Evolutionary conservation across 2,888 invertebrate genomes (phyloP), one percentile per base, ranked within the genome.

Genomic region (Galerucella calmariensis): DNA sequence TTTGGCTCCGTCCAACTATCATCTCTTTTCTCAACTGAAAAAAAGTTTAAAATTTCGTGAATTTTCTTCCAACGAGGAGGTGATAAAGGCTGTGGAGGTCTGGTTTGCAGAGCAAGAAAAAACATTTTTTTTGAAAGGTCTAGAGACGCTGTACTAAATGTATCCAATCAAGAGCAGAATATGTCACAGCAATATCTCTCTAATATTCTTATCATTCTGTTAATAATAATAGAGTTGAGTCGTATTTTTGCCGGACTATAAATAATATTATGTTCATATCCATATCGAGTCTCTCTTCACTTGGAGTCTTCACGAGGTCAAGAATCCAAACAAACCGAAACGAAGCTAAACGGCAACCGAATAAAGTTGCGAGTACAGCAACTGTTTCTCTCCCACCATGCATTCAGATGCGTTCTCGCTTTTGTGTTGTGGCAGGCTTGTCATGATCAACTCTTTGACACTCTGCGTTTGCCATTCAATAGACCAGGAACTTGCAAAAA

Each of bases 231-330:
- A 12, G 14, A 48, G 48, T 11, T 48, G 2, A 12, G 48, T 48
- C 11, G 14, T 14, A 48, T 5, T 48, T 77, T 75, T 77, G 70
- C 76, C 75, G 71, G 80, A 78, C 81, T 79, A 79, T 78, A 81
- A 82, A 81, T 81, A 78, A 81, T 79, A 79, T 80, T 81, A 82
- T 82, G 81, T 81, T 80, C 81, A 82, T 82, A 82, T 82, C 82
- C 83, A 83, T 84, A 84, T 83, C 83, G 80, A 82, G 82, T 81
- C 81, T 81, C 75, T 53, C 79, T 79, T 79, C 79, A 80, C 80
- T 80, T 62, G 35, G 41, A 35, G 41, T 62, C 35, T 62, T 62
- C 62, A 80, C 81, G 82, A 83, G 83, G 83, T 83, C 83, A 82
- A 82, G 79, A 81, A 72, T 67, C 53, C 59, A 67, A 59, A 56